These are phyloP conservation scores for Spermophilus dauricus DNA, from an alignment of 2,113 vertebrate species.

Conservation along the genomic window DNA sequence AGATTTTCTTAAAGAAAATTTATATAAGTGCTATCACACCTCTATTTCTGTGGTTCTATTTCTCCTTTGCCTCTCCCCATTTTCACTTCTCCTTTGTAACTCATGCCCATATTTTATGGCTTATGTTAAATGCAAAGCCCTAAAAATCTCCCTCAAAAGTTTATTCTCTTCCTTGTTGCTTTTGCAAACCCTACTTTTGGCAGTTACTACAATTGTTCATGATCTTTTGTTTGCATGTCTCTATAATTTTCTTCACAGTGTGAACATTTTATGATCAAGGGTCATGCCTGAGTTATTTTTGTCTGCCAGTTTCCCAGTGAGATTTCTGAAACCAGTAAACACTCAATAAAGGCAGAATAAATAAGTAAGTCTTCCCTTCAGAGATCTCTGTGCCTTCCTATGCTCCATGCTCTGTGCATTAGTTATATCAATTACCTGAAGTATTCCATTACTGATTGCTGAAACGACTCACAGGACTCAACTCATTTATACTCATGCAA, in stretches of 20 bases:
- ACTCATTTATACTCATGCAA: not conserved
- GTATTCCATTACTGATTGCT: constrained; percentile 52
- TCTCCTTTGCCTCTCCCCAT: not conserved
- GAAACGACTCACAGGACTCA: not conserved
- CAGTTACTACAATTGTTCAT: not conserved
- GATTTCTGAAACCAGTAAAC: constrained; percentile 70
- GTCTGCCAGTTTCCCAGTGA: constrained; percentile 40
- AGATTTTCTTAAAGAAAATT: not conserved
- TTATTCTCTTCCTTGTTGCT: not conserved
- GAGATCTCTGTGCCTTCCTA: constrained; percentile 19
- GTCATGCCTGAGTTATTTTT: constrained; percentile 60
- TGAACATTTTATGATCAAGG: constrained; percentile 62
- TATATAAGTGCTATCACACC: not conserved
- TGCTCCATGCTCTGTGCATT: constrained; percentile 3
- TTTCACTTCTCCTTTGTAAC: not conserved
- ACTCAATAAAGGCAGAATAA: constrained; percentile 67
- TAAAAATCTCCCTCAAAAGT: constrained; percentile 18
- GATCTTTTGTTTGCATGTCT: constrained; percentile 45
- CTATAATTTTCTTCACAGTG: constrained; percentile 60
- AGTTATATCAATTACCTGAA: constrained; percentile 70
- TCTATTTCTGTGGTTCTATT: constrained; percentile 11
- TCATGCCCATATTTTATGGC: not conserved
- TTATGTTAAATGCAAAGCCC: constrained; percentile 43
- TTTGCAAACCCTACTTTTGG: not conserved
- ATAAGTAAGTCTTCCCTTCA: constrained; percentile 34